Evolutionary conservation across 2,797 vertebrate species (phyloP).

Genomic region (Lagorchestes hirsutus): DNA sequence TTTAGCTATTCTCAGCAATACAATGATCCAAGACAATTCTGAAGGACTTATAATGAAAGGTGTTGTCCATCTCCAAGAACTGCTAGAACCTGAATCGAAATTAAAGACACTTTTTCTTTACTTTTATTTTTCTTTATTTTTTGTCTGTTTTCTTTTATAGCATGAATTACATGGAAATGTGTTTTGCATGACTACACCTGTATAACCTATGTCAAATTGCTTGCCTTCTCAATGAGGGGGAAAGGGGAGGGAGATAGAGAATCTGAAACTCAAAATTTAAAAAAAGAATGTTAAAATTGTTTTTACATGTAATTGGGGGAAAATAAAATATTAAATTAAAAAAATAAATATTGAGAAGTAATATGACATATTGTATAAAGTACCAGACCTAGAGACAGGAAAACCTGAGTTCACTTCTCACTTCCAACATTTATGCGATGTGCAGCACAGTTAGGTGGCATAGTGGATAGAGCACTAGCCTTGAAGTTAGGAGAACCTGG

Average conservation of each 20-base stretch:
- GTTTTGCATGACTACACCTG: neutral
- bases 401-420: neutral
- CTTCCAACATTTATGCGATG: neutral
- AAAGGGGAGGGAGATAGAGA: neutral
- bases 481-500: too few relatives aligned
- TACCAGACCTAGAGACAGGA: neutral
- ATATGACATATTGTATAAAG: neutral
- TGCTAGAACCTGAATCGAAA: neutral
- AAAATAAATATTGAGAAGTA: neutral
- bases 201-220: neutral
- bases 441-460: neutral
- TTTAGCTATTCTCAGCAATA: neutral
- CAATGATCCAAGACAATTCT: neutral
- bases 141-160: neutral
- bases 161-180: neutral
- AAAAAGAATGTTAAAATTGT: neutral
- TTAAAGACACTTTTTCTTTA: neutral
- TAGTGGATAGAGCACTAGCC: too few relatives aligned
- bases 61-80: neutral
- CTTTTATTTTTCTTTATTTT: neutral
- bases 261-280: neutral
- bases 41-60: neutral
- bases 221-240: neutral
- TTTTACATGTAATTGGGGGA: neutral
- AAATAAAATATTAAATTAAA: neutral